phyloP scores from a whole-genome alignment of 2,797 vertebrate species.

The Mus spretus region DNA sequence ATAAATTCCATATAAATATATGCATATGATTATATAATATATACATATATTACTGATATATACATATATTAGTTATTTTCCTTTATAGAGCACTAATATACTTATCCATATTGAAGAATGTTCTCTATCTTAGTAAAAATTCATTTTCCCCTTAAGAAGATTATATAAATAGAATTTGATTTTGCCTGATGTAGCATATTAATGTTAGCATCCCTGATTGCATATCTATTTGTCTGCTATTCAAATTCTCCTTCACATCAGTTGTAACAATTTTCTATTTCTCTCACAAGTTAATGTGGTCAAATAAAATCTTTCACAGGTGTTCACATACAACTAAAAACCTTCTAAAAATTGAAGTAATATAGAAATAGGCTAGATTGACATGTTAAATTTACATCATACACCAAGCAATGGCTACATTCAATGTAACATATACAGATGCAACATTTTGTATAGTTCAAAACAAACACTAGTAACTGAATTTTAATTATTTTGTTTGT shows the following conservation, averaged over 20 bases:
- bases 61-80: background rate
- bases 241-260: background rate
- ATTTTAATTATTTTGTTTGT: background rate
- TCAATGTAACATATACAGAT: background rate
- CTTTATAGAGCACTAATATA: background rate
- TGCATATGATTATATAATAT: background rate
- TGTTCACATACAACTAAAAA: background rate
- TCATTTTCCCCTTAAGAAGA: background rate
- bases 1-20: background rate
- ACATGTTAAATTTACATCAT: background rate
- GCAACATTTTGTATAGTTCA: conserved; percentile 4
- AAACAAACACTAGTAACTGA: background rate
- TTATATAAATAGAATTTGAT: background rate
- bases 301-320: background rate
- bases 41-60: background rate
- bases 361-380: background rate
- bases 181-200: background rate
- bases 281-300: background rate
- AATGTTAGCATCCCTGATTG: background rate
- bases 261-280: background rate
- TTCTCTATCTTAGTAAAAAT: background rate
- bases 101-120: background rate
- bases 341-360: background rate
- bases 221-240: background rate
- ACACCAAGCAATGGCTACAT: background rate